A percentile compares a stretch with the other conserved stretches of the same genome.
Evolutionary conservation across 2,113 vertebrate genomes (phyloP).

Genomic region (Myocastor coypus): DNA sequence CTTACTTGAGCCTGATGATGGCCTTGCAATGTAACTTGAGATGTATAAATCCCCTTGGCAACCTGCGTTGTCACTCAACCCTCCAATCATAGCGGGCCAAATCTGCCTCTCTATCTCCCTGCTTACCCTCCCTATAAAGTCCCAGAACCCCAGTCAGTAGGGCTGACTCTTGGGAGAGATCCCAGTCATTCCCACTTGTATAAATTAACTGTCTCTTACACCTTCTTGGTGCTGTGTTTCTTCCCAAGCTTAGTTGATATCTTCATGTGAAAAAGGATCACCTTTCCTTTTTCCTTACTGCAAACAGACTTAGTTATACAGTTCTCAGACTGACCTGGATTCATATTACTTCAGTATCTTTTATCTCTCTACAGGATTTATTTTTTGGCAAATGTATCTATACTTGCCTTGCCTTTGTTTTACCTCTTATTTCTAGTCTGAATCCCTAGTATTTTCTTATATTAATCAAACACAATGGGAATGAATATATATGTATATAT

Average conservation of each 20-base stretch:
- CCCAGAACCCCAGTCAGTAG: too few species aligned
- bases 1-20: too few species aligned
- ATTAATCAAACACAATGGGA: neutral
- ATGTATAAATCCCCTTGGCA: too few species aligned
- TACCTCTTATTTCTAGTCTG: constrained; percentile 31
- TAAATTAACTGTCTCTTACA: too few species aligned
- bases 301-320: neutral
- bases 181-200: too few species aligned
- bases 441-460: neutral
- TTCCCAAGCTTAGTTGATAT: neutral
- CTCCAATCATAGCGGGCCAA: too few species aligned
- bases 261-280: neutral
- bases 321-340: neutral
- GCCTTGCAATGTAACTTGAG: too few species aligned
- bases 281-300: constrained; percentile 19
- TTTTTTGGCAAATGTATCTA: neutral
- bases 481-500: neutral
- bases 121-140: too few species aligned
- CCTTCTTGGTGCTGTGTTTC: too few species aligned
- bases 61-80: too few species aligned
- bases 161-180: too few species aligned
- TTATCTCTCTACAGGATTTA: constrained; percentile 19
- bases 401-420: neutral
- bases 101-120: too few species aligned
- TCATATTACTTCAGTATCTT: neutral